Evolutionary conservation across 2,113 vertebrate species (phyloP).

Genomic region (Neogale vison): DNA sequence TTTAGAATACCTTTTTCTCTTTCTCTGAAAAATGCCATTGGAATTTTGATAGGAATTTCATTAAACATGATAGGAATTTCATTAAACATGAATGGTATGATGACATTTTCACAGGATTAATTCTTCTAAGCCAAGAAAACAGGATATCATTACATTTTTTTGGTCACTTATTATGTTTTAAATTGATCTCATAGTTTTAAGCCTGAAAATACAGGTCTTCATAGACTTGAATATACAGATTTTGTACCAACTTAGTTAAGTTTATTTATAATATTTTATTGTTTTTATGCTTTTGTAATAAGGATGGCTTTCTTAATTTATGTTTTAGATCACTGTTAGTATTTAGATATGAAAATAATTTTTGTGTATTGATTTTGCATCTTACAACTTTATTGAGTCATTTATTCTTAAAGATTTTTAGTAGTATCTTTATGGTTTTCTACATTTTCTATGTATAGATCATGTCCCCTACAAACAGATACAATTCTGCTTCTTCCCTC

Average conservation of each 20-base stretch:
- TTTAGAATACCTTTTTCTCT: too few species aligned
- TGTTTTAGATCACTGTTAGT: background rate
- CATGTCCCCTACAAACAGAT: background rate
- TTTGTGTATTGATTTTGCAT: background rate
- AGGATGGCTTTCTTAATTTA: background rate
- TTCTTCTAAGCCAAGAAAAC: too few species aligned
- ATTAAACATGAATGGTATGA: too few species aligned
- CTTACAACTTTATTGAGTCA: background rate
- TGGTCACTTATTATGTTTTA: too few species aligned
- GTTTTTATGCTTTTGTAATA: background rate
- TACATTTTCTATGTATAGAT: background rate
- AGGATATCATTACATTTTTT: too few species aligned
- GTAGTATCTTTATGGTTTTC: background rate
- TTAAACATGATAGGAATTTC: too few species aligned
- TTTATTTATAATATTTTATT: background rate
- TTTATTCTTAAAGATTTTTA: background rate
- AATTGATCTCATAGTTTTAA: background rate
- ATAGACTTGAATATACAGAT: background rate
- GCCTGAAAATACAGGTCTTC: background rate
- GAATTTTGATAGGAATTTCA: too few species aligned
- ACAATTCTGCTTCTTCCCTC: background rate
- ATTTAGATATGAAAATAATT: background rate
- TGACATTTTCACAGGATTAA: too few species aligned
- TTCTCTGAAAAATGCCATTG: too few species aligned
- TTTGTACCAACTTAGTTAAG: background rate